Conservation (phyloP, 2,888 invertebrate genomes). For the Deilephila porcellus region DNA sequence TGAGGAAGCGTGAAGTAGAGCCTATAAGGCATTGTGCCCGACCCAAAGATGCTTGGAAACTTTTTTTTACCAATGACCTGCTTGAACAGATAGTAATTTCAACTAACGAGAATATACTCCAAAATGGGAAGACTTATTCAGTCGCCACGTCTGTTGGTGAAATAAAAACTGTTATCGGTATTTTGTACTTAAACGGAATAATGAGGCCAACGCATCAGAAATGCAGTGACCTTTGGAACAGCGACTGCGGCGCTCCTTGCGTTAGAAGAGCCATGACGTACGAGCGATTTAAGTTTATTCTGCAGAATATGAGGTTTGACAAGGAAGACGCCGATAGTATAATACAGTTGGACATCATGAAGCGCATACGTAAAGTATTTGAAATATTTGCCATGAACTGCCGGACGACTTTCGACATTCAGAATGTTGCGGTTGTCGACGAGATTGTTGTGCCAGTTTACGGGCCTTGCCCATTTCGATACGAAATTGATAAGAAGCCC, state of each 20-base stretch:
- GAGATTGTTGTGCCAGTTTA: constrained; percentile 74
- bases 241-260: constrained; percentile 63
- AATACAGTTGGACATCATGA: constrained; percentile 69
- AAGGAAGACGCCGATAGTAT: constrained; percentile 56
- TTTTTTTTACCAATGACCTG: constrained; percentile 72
- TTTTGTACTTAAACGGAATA: constrained; percentile 75
- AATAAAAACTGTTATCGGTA: constrained; percentile 73
- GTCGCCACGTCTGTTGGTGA: constrained; percentile 60
- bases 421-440: constrained; percentile 69
- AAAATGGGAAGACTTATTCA: constrained; percentile 46
- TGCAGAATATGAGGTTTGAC: constrained; percentile 71
- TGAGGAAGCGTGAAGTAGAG: constrained; percentile 58
- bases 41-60: constrained; percentile 73
- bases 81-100: constrained; percentile 71
- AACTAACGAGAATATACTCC: constrained; percentile 71
- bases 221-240: constrained; percentile 71
- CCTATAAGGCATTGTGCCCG: constrained; percentile 52
- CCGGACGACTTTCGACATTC: constrained; percentile 65
- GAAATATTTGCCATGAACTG: constrained; percentile 79
- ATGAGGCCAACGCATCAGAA: constrained; percentile 73
- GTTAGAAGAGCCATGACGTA: constrained; percentile 67
- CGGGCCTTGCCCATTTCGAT: constrained; percentile 77
- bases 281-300: constrained; percentile 70
- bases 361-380: constrained; percentile 73
- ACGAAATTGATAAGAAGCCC: constrained; percentile 69